phyloP scores from a whole-genome alignment of 2,113 vertebrate genomes.

The Erpornis zantholeuca region DNA sequence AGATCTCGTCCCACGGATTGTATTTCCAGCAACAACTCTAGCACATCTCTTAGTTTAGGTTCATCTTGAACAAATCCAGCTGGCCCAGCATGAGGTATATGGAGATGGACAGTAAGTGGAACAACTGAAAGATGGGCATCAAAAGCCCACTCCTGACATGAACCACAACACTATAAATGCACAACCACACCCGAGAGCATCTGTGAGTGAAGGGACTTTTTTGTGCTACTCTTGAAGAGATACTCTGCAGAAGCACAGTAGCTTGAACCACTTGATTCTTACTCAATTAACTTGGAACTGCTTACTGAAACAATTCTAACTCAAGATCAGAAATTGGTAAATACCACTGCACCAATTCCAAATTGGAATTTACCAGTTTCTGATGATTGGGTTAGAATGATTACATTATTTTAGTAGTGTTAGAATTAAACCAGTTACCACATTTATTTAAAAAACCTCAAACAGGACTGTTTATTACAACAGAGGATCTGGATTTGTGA shows the following conservation, averaged over 20 bases:
- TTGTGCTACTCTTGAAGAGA: neutral
- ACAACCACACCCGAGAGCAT: neutral
- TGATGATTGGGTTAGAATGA: neutral
- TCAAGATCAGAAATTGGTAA: neutral
- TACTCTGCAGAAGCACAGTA: neutral
- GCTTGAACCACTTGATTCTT: neutral
- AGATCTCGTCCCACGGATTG: neutral
- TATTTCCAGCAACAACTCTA: neutral
- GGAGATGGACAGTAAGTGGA: neutral
- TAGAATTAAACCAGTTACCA: neutral
- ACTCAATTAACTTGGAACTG: neutral
- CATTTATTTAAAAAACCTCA: neutral
- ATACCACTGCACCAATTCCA: neutral
- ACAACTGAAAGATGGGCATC: neutral
- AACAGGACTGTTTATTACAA: neutral
- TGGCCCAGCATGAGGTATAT: neutral
- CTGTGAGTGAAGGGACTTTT: neutral
- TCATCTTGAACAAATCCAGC: constrained; percentile 5
- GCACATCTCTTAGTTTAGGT: neutral
- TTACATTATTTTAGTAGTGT: neutral
- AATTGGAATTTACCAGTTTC: neutral
- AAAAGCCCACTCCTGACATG: neutral
- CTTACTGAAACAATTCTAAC: neutral
- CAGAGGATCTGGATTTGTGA: neutral
- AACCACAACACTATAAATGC: neutral